Conservation (phyloP, 2,888 invertebrate species). For the Platynereis dumerilii region DNA sequence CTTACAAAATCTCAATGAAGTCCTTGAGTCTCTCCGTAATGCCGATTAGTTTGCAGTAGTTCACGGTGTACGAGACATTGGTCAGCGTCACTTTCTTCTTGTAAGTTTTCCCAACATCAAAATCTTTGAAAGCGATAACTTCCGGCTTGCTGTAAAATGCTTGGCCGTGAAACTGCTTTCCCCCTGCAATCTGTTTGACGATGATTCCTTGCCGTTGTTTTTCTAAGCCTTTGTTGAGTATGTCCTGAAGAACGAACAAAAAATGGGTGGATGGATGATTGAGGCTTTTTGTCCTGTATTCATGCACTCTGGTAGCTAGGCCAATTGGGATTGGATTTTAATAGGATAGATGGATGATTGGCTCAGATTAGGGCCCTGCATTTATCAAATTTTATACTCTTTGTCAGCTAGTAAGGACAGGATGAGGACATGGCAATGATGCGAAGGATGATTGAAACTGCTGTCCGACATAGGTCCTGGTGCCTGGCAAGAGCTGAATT, state of each 20-base stretch:
- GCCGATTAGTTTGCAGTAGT: constrained; percentile 60
- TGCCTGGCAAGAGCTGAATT: too few species aligned
- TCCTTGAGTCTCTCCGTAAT: constrained; percentile 62
- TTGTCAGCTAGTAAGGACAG: too few species aligned
- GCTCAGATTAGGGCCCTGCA: too few species aligned
- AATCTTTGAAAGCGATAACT: constrained; percentile 63
- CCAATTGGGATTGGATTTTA: too few species aligned
- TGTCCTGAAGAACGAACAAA: constrained; percentile 46
- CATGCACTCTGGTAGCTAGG: too few species aligned
- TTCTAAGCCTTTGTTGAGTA: constrained; percentile 52
- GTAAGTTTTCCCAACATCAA: constrained; percentile 61
- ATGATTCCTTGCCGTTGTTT: constrained; percentile 57
- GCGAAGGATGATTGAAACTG: too few species aligned
- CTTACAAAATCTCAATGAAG: constrained; percentile 61
- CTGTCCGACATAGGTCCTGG: too few species aligned
- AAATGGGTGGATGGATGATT: too few species aligned
- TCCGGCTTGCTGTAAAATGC: constrained; percentile 62
- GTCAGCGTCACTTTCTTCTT: constrained; percentile 61
- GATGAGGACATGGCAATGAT: too few species aligned
- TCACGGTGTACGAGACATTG: constrained; percentile 63
- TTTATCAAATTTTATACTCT: too few species aligned
- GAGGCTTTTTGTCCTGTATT: too few species aligned
- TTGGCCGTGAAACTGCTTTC: constrained; percentile 56
- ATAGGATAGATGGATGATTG: too few species aligned
- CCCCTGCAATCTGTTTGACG: constrained; percentile 60